Evolutionary conservation across 2,888 invertebrate genomes (phyloP).

Genomic region (Mythimna vitellina): DNA sequence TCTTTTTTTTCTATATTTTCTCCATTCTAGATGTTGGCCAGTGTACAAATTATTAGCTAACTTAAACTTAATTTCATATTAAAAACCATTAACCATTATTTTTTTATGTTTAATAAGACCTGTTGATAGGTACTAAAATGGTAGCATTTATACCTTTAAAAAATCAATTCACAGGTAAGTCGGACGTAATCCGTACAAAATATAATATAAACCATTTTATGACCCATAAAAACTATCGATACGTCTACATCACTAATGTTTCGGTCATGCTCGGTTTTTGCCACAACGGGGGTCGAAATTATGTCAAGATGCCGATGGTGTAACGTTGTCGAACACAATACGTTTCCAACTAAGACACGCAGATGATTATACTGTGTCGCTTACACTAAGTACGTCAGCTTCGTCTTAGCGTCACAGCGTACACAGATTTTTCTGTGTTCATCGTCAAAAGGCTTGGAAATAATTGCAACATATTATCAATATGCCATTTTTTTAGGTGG

Average conservation of each 20-base stretch:
- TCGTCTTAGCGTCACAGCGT: not conserved
- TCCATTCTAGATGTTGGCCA: not conserved
- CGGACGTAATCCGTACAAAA: not conserved
- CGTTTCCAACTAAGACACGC: constrained; percentile 51
- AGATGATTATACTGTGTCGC: constrained; percentile 39
- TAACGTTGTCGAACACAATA: constrained; percentile 61
- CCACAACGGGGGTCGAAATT: constrained; percentile 73
- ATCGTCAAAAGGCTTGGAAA: not conserved
- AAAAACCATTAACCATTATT: not conserved
- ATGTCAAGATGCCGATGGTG: constrained; percentile 79
- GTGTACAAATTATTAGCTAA: not conserved
- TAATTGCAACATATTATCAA: not conserved
- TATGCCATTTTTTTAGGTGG: no score
- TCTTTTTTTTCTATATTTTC: not conserved
- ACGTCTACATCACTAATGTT: constrained; percentile 67
- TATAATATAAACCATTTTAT: constrained; percentile 21
- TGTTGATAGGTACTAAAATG: no score
- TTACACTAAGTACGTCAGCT: not conserved
- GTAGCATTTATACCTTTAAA: not conserved
- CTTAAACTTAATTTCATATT: not conserved
- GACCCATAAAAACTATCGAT: constrained; percentile 62
- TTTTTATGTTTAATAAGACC: no score
- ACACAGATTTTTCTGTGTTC: not conserved
- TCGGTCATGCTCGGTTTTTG: constrained; percentile 75
- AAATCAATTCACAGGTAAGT: not conserved